phyloP scores from a whole-genome alignment of 2,888 invertebrate species.

The Capitulum mitella region DNA sequence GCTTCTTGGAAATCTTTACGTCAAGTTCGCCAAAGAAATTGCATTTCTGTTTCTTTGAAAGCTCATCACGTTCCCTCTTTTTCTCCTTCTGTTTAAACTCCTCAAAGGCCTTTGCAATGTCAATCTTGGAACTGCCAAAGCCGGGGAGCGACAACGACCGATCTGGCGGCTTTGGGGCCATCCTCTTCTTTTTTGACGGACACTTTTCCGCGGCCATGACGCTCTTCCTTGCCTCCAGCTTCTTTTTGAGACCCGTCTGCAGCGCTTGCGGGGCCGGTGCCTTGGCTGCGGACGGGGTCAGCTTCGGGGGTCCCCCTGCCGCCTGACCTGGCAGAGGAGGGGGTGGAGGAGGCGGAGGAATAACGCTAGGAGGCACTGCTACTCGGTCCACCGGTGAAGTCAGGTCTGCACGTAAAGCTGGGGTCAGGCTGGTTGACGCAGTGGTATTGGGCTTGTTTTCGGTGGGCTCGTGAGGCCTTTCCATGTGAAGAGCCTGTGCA shows the following conservation, averaged over 20 bases:
- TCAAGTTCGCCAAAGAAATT: background rate
- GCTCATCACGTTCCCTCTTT: background rate
- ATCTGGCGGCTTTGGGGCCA: background rate
- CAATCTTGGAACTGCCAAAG: background rate
- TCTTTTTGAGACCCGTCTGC: background rate
- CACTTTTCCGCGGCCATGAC: background rate
- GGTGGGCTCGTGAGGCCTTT: background rate
- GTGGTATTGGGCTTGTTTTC: no score
- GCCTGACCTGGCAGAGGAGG: background rate
- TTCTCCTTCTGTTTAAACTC: background rate
- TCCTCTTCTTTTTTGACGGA: background rate
- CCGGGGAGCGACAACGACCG: background rate
- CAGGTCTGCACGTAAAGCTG: no score
- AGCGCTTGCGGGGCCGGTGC: background rate
- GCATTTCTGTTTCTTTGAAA: background rate
- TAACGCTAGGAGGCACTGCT: background rate
- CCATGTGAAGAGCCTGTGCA: background rate
- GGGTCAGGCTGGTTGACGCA: no score
- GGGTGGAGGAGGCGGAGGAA: background rate
- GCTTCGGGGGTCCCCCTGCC: background rate
- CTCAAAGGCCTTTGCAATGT: background rate
- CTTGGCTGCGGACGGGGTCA: background rate
- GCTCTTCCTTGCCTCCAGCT: background rate
- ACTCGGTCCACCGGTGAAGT: background rate
- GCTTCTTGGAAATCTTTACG: background rate